Evolutionary conservation across 2,888 invertebrate species (phyloP).

Genomic region (Drosophila stalkeri): DNA sequence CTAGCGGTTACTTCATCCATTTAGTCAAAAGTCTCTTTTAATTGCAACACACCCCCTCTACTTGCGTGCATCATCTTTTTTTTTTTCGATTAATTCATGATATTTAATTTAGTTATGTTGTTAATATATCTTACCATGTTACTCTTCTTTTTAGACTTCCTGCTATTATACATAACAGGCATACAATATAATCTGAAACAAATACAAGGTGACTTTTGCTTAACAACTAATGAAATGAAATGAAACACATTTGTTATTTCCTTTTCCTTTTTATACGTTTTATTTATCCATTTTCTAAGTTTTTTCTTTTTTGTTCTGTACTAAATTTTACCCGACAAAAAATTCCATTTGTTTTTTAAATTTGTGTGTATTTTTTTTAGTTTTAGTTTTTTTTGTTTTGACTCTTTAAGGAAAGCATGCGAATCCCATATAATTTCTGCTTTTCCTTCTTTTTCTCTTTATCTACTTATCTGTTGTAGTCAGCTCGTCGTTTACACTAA

Average conservation of each 20-base stretch:
- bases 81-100: neutral
- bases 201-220: neutral
- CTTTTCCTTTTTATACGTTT: slow-evolving; percentile 62
- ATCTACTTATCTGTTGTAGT: slow-evolving; percentile 19
- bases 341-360: slow-evolving; percentile 63
- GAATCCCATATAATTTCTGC: slow-evolving; percentile 27
- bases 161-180: neutral
- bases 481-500: slow-evolving; percentile 42
- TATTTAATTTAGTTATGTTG: neutral
- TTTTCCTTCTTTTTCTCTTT: slow-evolving; percentile 35
- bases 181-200: neutral
- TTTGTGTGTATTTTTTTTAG: slow-evolving; percentile 48
- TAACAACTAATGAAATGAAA: neutral
- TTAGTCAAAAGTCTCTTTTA: too few species aligned
- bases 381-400: slow-evolving; percentile 43
- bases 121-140: neutral
- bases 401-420: slow-evolving; percentile 34
- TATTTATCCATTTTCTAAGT: slow-evolving; percentile 54
- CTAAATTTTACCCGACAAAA: slow-evolving; percentile 54
- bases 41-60: too few species aligned
- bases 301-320: slow-evolving; percentile 38
- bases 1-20: too few species aligned
- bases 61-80: too few species aligned
- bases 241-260: slow-evolving; percentile 23
- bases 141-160: neutral